These are phyloP conservation scores for Polymixis flavicincta DNA, from an alignment of 2,888 invertebrate species.

Conservation along the genomic window DNA sequence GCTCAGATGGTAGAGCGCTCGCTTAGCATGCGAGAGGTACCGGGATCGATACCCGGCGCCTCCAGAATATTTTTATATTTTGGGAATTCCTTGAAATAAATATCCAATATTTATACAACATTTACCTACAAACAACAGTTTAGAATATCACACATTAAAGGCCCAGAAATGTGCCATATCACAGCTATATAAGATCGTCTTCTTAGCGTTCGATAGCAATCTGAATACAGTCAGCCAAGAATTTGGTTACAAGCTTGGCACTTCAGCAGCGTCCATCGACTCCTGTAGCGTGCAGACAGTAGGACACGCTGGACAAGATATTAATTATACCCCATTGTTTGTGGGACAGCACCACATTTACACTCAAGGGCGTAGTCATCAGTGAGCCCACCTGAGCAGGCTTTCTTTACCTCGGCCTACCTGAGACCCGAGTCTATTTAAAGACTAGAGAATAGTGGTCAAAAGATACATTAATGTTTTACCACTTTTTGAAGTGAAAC, in stretches of 20 bases:
- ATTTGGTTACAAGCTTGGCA: too few relatives aligned
- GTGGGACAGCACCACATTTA: too few relatives aligned
- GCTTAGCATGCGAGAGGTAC: conserved; percentile 91
- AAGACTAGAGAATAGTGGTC: not conserved
- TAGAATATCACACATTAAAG: not conserved
- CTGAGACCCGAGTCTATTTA: too few relatives aligned
- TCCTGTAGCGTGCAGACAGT: too few relatives aligned
- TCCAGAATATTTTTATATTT: conserved; percentile 75
- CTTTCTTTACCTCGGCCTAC: too few relatives aligned
- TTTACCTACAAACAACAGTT: not conserved
- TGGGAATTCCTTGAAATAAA: not conserved
- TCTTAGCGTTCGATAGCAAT: too few relatives aligned
- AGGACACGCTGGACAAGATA: too few relatives aligned
- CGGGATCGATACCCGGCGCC: conserved; percentile 91
- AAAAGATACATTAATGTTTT: not conserved
- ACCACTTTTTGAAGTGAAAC: not conserved
- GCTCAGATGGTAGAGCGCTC: conserved; percentile 91
- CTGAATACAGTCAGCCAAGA: too few relatives aligned
- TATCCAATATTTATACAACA: not conserved
- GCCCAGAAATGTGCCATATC: not conserved
- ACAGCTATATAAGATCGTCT: not conserved
- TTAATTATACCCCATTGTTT: too few relatives aligned
- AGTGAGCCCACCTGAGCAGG: too few relatives aligned
- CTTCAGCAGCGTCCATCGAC: too few relatives aligned
- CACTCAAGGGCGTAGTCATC: too few relatives aligned